Base-by-base conservation (phyloP, 2,797 vertebrate genomes). In the Bovichtus variegatus region DNA sequence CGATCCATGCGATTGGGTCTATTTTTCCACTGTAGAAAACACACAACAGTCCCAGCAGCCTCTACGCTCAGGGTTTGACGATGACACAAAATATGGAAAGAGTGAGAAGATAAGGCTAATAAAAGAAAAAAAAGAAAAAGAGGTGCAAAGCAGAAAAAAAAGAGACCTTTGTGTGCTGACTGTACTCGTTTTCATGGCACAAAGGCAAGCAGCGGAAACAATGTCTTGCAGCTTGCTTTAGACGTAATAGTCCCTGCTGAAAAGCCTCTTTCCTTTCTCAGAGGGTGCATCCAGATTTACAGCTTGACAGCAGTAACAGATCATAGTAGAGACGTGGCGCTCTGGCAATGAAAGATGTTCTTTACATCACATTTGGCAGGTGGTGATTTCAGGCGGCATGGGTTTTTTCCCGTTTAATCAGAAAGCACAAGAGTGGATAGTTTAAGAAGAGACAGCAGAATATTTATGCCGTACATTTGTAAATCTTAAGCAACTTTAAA, bases 251-350 rank as follows among this genome's bases (percentile, higher is more conserved):
- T 84, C 90, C 84, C 83, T 4, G 68, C 82, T 88, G 86, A 86
- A 88, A 86, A 85, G 81, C 77, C 69, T 80, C 84, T 88, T 88
- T 89, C 80, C 86, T 83, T 81, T 90, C 74, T 88, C 75, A 75
- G 81, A 89, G 80, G 80, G 91, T 89, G 91, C 59, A 80, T 82
- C 41, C 63, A 91, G 93, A 95, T 95, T 95, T 94, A 93, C 87
- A 79, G 84, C 70, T 80, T 82, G 90, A 90, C 89, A 77, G 89
- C 74, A 71, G 83, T 69, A 83, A 82, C 82, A 88, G 88, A 89
- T 87, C 91, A 78, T 85, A 83, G 87, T 68, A 58, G 71, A 83
- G 79, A 84, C 71, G 29, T 66, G 50, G 53, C 38, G 71, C 67
- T 51, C 41, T 57, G 74, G 76, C 74, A 74, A 21, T 66, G 74